A percentile compares a stretch with the other conserved stretches of the same genome.
phyloP scores from a whole-genome alignment of 2,888 invertebrate genomes.

The Drosophila mercatorum region DNA sequence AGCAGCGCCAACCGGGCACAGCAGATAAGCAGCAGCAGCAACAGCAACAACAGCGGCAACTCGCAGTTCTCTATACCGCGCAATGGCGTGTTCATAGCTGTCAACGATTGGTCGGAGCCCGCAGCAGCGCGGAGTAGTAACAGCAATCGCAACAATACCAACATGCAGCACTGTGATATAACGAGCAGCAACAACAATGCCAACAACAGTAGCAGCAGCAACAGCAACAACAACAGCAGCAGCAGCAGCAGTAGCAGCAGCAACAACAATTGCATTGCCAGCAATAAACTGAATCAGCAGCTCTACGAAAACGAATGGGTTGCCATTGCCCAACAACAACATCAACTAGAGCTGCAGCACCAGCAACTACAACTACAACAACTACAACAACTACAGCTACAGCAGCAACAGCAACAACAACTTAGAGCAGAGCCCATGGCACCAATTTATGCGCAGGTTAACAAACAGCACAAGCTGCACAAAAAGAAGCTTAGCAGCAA shows the following conservation, averaged over 20 bases:
- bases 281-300: slow-evolving; percentile 68
- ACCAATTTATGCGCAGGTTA: slow-evolving; percentile 85
- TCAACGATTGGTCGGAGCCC: slow-evolving; percentile 86
- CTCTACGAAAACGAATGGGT: slow-evolving; percentile 83
- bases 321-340: slow-evolving; percentile 67
- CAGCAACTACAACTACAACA: slow-evolving; percentile 31
- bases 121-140: slow-evolving; percentile 27
- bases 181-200: slow-evolving; percentile 17
- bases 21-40: slow-evolving; percentile 16
- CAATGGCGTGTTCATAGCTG: slow-evolving; percentile 88
- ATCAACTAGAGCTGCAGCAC: slow-evolving; percentile 17
- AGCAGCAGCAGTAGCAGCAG: slow-evolving; percentile 39
- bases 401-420: slow-evolving; percentile 36
- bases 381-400: slow-evolving; percentile 35
- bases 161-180: slow-evolving; percentile 31
- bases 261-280: slow-evolving; percentile 25
- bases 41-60: slow-evolving; percentile 27
- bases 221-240: slow-evolving; percentile 32
- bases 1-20: slow-evolving; percentile 21
- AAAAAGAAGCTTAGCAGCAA: slow-evolving; percentile 73
- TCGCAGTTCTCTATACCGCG: slow-evolving; percentile 82
- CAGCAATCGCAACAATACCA: slow-evolving; percentile 38
- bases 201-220: slow-evolving; percentile 38
- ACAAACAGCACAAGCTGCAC: slow-evolving; percentile 84
- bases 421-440: slow-evolving; percentile 26